A percentile compares a stretch with the other conserved stretches of the same genome.
Evolutionary conservation across 1,140 invertebrate genomes (phyloP).

Genomic region (Formica exsecta): DNA sequence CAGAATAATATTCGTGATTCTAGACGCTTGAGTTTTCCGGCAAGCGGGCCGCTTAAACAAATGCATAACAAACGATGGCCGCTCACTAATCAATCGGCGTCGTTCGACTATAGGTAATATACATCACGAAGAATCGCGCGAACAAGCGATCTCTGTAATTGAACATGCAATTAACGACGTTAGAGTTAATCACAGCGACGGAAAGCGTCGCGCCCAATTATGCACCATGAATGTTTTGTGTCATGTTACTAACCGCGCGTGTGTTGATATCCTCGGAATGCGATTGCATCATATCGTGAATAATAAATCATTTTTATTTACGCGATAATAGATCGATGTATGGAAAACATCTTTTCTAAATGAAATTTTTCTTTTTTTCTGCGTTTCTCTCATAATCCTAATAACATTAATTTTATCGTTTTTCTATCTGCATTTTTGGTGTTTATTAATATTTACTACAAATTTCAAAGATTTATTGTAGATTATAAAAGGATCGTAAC

Average conservation of each 20-base stretch:
- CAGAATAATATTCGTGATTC: constrained; percentile 79
- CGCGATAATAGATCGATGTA: background rate
- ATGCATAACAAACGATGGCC: constrained; percentile 85
- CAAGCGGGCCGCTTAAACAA: constrained; percentile 84
- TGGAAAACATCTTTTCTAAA: background rate
- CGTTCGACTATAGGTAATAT: constrained; percentile 86
- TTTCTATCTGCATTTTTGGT: background rate
- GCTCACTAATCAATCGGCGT: constrained; percentile 85
- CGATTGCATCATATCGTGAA: constrained; percentile 53
- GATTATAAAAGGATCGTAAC: background rate
- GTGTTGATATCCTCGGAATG: constrained; percentile 43
- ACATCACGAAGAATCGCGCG: constrained; percentile 56
- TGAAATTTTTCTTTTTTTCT: background rate
- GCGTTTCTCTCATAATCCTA: background rate
- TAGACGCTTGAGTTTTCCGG: constrained; percentile 86
- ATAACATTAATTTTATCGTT: background rate
- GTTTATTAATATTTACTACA: background rate
- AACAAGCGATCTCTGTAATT: constrained; percentile 42
- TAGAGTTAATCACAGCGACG: constrained; percentile 51
- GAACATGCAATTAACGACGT: constrained; percentile 48
- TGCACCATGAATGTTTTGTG: constrained; percentile 72
- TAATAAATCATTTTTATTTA: constrained; percentile 26
- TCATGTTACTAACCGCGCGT: constrained; percentile 72
- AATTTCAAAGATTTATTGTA: background rate
- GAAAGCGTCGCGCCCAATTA: constrained; percentile 44